Evolutionary conservation across 2,797 vertebrate species (phyloP), one percentile per base, ranked within the genome.

Genomic region (Adrianichthys oophorus): DNA sequence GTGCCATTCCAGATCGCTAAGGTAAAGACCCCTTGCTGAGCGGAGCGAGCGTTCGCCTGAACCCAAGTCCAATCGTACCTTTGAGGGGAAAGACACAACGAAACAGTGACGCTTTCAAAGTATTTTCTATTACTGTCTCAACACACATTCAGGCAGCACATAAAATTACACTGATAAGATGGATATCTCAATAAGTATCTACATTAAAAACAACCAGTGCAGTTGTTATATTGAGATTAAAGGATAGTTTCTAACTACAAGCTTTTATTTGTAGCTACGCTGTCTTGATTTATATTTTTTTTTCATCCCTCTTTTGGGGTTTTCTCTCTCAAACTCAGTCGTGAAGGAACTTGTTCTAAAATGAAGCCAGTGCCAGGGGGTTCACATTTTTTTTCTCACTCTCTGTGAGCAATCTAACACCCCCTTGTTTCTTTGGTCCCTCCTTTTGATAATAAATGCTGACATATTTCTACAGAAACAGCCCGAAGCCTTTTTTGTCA

Each of bases 1-100:
- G 73, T 98, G 95, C 95, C 95, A 97, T 0, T 75, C 79, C 72
- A 94, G 87, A 88, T 96, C 91, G 41, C 91, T 91, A n/a, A 96
- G 79, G 7, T 46, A 73, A 62, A 85, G 67, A 7, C 83, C 88
- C 42, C 82, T 83, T 45, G 93, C 91, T 68, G 94, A 94, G 64
- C 47, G 75, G 7, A 97, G 80, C 2, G 76, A 74, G 48, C 16
- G 84, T 48, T 95, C 92, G 5, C 89, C 91, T 47, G 85, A 65
- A 42, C 94, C 95, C 72, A 95, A 78, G 62, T 94, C 92, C 52
- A 95, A 72, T 78, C 87, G 94, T 43, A 94, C 68, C 96, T 98
- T 37, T 37, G 13, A 37, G 32, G 32, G 32, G 32, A 37, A 37
- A 37, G 10, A 37, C 32, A 12, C 2, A 37, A 12, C 10, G 2